Evolutionary conservation across 2,888 invertebrate species (phyloP), one percentile per base, ranked within the genome.

Genomic region (Leptarthrus brevirostris): DNA sequence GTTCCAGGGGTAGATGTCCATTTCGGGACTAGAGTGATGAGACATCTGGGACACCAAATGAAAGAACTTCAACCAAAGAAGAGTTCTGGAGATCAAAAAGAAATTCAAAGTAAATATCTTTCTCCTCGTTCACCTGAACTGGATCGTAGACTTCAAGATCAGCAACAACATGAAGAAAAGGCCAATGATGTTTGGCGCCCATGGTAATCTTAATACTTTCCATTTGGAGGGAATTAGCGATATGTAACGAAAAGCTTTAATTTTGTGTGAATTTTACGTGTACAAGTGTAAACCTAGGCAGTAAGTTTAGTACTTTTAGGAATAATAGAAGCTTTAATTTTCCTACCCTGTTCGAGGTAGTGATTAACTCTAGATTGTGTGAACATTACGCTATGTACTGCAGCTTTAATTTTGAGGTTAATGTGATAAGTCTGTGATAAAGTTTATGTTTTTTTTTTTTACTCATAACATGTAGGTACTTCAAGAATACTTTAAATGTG

Each of bases 21-120:
- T 81, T 87, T 95, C 77, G 95, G 95, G 53, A 93, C 94, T 36
- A 92, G 92, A 81, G 87, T 95, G 79, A 94, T 95, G 94, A 93
- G 95, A 74, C 95, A 95, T 84, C 88, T 95, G 78, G 95, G 94
- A 2, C 92, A 93, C 86, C 89, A 92, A 73, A 87, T 95, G 76
- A 94, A 94, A 76, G 83, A 84, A 70, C 79, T 83, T 72, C 81
- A 82, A 5, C 53, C 53, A 10, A 22, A 14, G 0, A 14, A 12
- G n/a, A 36, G 54, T 40, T 5, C 36, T 16, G 16, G 26, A n/a
- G 14, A 36, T 18, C 5, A 49, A n/a, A 30, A 30, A 10, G 16
- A 3, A 6, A 5, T 8, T 24, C 24, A 5, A 3, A 30, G 26
- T 26, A 5, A 12, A 6, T 12, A 8, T 49, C 64, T 16, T 18